Evolutionary conservation across 2,888 invertebrate genomes (phyloP).

Genomic region (Agrochola circellaris): DNA sequence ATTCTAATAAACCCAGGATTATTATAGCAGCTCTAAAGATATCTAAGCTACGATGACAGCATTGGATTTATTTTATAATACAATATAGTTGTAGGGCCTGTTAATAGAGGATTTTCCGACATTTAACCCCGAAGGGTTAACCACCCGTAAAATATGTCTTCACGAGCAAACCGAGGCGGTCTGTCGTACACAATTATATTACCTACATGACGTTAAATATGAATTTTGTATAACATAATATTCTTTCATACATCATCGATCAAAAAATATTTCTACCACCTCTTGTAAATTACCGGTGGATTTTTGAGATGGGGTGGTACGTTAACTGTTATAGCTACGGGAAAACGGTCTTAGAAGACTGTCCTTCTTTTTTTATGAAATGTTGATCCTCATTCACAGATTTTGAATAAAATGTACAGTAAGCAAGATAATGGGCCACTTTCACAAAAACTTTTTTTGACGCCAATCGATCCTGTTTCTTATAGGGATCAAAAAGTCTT

Average conservation of each 20-base stretch:
- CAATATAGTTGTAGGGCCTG: conserved; percentile 49
- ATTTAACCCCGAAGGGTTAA: conserved; percentile 44
- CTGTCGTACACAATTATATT: conserved; percentile 37
- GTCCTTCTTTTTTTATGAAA: too few species aligned
- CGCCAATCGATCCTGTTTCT: too few species aligned
- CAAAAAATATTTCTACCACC: conserved; percentile 9
- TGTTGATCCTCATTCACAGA: too few species aligned
- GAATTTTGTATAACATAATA: conserved; percentile 41
- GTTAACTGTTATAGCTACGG: too few species aligned
- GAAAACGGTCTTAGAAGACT: too few species aligned
- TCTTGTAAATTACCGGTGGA: background rate
- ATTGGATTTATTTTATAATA: conserved; percentile 43
- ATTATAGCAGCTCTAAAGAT: conserved; percentile 15
- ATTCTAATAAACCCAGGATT: conserved; percentile 24
- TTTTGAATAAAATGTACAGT: too few species aligned
- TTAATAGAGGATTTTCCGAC: conserved; percentile 54
- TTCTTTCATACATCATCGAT: conserved; percentile 12
- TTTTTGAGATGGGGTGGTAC: too few species aligned
- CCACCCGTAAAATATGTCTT: conserved; percentile 55
- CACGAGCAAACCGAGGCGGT: conserved; percentile 24
- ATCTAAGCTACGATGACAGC: conserved; percentile 38
- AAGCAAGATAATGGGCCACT: too few species aligned
- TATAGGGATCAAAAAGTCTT: too few species aligned
- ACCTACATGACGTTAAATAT: conserved; percentile 35
- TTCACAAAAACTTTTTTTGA: too few species aligned